Evolutionary conservation across 2,888 invertebrate genomes (phyloP), one percentile per base, ranked within the genome.

Genomic region (Leuctra nigra): DNA sequence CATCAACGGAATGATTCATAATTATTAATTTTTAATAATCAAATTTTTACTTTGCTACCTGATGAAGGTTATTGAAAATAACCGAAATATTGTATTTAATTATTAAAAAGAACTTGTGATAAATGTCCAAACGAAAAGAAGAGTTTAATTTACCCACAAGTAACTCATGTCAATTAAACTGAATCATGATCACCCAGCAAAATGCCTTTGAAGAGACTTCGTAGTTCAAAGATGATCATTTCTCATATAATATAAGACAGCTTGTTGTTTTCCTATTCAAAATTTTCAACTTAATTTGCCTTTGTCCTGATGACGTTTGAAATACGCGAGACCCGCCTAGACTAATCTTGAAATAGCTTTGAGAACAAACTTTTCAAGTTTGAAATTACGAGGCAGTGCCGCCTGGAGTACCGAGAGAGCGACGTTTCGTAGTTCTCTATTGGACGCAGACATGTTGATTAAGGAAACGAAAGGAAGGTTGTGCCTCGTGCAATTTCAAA

Each of bases 341-440:
- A 47, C 56, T 59, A 59, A 59, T 59, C 59, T 59, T 56, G 53
- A 59, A 59, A 55, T 58, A 55, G 58, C 58, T 47, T 47, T 23
- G 29, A 22, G 47, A 47, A 47, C 47, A 47, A 47, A 47, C 47
- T 47, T 47, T 47, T 47, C 47, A 47, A 47, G 47, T 47, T 47
- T 47, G 47, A 47, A 47, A 47, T 47, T 47, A 47, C 47, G 47
- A 47, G n/a, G n/a, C n/a, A n/a, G n/a, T n/a, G n/a, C n/a, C n/a
- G n/a, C n/a, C n/a, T n/a, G n/a, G n/a, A n/a, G 47, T 13, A n/a
- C 25, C 47, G n/a, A 16, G 24, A 23, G 46, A 47, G 29, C 47
- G 47, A 25, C 25, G 25, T 24, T 13, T 47, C 47, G 47, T 47
- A 47, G 16, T 24, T 11, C 47, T 23, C 13, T 25, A 47, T 47